Evolutionary conservation across 2,888 invertebrate species (phyloP).

Genomic region (Machimus atricapillus): DNA sequence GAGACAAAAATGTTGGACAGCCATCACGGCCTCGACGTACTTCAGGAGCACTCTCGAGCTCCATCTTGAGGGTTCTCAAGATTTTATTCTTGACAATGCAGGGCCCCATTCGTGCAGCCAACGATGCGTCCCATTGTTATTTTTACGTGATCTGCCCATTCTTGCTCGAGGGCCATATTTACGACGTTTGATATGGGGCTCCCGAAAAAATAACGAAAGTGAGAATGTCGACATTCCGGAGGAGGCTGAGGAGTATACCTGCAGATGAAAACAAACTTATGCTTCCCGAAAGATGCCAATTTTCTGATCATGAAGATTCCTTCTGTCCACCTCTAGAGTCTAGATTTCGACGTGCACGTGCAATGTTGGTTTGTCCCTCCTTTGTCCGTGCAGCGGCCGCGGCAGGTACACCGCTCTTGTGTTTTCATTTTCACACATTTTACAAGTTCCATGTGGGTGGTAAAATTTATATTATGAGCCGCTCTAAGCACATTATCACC

Average conservation of each 20-base stretch:
- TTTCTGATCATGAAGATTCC: neutral
- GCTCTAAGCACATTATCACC: constrained; percentile 34
- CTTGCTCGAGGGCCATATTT: constrained; percentile 28
- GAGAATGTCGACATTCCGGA: neutral
- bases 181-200: constrained; percentile 21
- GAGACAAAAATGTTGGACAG: constrained; percentile 29
- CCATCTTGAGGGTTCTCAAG: neutral
- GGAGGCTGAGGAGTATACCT: neutral
- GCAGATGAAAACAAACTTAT: neutral
- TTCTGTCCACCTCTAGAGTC: neutral
- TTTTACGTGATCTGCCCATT: constrained; percentile 37
- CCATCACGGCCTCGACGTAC: constrained; percentile 22
- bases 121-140: constrained; percentile 13
- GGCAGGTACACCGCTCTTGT: neutral
- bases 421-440: constrained; percentile 32
- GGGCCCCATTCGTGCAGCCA: constrained; percentile 2
- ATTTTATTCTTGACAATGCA: constrained; percentile 30
- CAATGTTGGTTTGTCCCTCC: neutral
- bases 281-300: neutral
- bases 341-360: neutral
- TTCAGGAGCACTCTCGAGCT: constrained; percentile 21
- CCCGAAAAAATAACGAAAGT: constrained; percentile 33
- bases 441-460: constrained; percentile 29
- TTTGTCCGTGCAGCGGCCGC: neutral
- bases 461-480: constrained; percentile 16